Evolutionary conservation across 2,888 invertebrate species (phyloP), one percentile per base, ranked within the genome.

Genomic region (Saturnia pavonia): DNA sequence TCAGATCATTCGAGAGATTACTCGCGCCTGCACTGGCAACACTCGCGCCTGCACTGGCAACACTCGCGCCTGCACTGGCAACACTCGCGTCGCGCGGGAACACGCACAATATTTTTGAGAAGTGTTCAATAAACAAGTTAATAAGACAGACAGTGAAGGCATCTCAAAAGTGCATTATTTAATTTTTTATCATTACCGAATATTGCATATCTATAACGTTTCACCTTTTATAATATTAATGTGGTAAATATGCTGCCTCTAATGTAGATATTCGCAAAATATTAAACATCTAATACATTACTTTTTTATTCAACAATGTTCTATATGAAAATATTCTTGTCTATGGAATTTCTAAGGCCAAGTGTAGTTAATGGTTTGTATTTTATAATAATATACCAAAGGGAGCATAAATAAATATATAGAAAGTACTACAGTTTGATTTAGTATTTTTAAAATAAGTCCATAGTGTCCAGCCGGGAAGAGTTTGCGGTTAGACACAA

Each of bases 211-310:
- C 82, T 88, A 85, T 82, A 80, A 82, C 84, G 75, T 84, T 81
- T 82, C 79, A 84, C 80, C 74, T 82, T 78, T 80, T 75, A 81
- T 83, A 78, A 78, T 79, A 82, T 77, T 76, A 75, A 85, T 81
- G 84, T 85, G 82, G 89, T 91, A 90, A 91, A 91, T 91, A 91
- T 85, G 88, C 88, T 89, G 89, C 89, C 88, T 91, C 90, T 92
- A 91, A 72, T 91, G 89, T 91, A 92, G 90, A 91, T 89, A 87
- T 87, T 92, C 90, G 89, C 90, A 92, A 92, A 92, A 92, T 92
- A 89, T 89, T 85, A 91, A 82, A 88, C 83, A 84, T 90, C 87
- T 91, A 34, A 89, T 90, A 86, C 81, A 80, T 85, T 89, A 86
- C 80, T 78, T 84, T 77, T 79, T 60, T 27, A 60, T 25, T 27